Evolutionary conservation across 2,888 invertebrate genomes (phyloP).

Genomic region (Bedellia somnulentella): DNA sequence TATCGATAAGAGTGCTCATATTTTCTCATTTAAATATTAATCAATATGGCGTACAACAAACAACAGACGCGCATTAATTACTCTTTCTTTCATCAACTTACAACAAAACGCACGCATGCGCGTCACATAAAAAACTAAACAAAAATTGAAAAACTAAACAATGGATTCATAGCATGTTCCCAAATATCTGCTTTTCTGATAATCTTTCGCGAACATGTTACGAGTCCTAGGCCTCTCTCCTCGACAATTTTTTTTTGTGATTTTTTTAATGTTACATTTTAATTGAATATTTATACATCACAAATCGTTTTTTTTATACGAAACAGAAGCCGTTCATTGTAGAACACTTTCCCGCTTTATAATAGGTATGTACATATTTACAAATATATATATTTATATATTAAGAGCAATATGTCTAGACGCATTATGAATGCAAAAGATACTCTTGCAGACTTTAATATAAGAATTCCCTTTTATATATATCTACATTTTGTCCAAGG

Average conservation of each 20-base stretch:
- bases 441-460: no score
- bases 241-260: slow-evolving; percentile 28
- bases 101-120: slow-evolving; percentile 22
- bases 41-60: slow-evolving; percentile 47
- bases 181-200: slow-evolving; percentile 11
- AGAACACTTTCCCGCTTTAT: slow-evolving; percentile 27
- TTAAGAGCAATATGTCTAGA: no score
- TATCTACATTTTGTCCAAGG: no score
- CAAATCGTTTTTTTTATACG: no score
- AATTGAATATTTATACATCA: slow-evolving; percentile 26
- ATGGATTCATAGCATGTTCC: slow-evolving; percentile 25
- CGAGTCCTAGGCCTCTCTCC: slow-evolving; percentile 36
- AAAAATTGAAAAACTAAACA: slow-evolving; percentile 21
- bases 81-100: slow-evolving; percentile 18
- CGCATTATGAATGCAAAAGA: no score
- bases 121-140: slow-evolving; percentile 43
- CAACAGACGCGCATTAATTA: slow-evolving; percentile 48
- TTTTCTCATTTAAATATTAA: slow-evolving; percentile 20
- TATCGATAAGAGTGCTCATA: slow-evolving; percentile 13
- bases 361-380: slow-evolving; percentile 44
- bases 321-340: slow-evolving; percentile 31
- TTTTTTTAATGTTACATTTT: slow-evolving; percentile 17
- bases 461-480: no score
- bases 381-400: slow-evolving; percentile 17
- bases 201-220: slow-evolving; percentile 23